Conservation (phyloP, 2,113 vertebrate genomes). For the Cephalopterus ornatus region DNA sequence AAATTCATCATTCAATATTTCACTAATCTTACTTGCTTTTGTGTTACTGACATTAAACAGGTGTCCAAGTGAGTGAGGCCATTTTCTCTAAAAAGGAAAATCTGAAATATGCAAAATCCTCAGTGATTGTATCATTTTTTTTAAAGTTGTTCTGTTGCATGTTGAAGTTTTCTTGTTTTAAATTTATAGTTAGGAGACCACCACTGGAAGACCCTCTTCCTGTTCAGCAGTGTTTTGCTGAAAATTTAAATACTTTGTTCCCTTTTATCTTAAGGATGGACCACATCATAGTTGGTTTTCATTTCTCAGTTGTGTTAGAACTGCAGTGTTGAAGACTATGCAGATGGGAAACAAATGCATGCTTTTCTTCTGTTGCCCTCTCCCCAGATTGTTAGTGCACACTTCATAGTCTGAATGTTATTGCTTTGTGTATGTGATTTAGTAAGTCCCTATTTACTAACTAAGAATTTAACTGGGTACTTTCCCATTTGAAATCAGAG, state of each 20-base stretch:
- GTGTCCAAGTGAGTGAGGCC: not conserved
- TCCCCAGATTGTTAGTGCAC: not conserved
- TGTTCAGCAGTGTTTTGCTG: not conserved
- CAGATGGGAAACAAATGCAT: slow-evolving; percentile 50
- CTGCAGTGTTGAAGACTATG: slow-evolving; percentile 47
- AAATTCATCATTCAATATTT: not conserved
- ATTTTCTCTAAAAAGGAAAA: not conserved
- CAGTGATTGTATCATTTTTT: not conserved
- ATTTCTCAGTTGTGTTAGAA: slow-evolving; percentile 33
- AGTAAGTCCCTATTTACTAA: not conserved
- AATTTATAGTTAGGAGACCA: not conserved
- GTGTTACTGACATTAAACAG: not conserved
- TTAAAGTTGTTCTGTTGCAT: not conserved
- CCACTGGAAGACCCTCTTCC: not conserved
- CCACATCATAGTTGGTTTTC: slow-evolving; percentile 43
- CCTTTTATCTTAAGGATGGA: slow-evolving; percentile 39
- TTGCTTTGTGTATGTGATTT: not conserved
- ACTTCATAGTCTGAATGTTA: not conserved
- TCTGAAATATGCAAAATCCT: slow-evolving; percentile 3
- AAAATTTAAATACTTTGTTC: slow-evolving; percentile 13
- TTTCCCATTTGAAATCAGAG: slow-evolving; percentile 44
- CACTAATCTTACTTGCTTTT: not conserved
- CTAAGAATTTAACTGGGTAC: slow-evolving; percentile 10
- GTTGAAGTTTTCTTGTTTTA: not conserved
- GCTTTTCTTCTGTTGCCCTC: not conserved